These are phyloP conservation scores for Symphodus melops DNA, from an alignment of 2,113 vertebrate genomes.

Conservation along the genomic window DNA sequence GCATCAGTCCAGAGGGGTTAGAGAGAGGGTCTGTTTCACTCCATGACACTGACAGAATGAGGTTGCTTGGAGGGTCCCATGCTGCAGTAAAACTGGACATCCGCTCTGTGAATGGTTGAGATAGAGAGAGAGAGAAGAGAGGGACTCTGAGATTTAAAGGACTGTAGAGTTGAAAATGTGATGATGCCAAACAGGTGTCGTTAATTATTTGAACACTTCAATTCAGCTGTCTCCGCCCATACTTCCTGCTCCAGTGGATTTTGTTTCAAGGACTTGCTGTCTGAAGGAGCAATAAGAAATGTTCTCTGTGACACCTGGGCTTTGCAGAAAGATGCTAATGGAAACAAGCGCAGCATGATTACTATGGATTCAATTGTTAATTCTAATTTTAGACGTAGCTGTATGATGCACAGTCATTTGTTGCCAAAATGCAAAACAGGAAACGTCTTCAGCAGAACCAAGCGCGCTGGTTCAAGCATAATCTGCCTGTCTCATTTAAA, in stretches of 20 bases:
- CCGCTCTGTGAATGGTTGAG: slow-evolving; percentile 1
- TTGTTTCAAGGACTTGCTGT: not conserved
- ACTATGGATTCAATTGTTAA: too few relatives aligned
- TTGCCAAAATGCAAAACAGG: too few relatives aligned
- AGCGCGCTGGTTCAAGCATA: too few relatives aligned
- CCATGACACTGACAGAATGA: slow-evolving; percentile 64
- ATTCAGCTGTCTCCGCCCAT: not conserved
- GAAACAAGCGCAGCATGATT: too few relatives aligned
- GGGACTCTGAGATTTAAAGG: not conserved
- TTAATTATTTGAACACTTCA: not conserved
- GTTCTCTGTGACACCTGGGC: not conserved
- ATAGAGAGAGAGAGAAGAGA: too few relatives aligned
- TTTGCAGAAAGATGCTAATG: not conserved
- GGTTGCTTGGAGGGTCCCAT: slow-evolving; percentile 41
- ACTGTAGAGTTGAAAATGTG: not conserved
- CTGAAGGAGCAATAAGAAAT: not conserved
- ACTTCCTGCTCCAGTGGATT: not conserved
- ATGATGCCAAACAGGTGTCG: not conserved
- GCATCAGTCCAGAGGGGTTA: slow-evolving; percentile 24
- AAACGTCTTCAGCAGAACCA: too few relatives aligned
- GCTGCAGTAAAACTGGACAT: slow-evolving; percentile 38
- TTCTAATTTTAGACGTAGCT: too few relatives aligned
- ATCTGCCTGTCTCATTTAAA: too few relatives aligned
- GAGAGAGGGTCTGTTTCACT: slow-evolving; percentile 17
- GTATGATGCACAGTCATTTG: too few relatives aligned